Base-by-base conservation (phyloP, 2,113 vertebrate species). In the Atrichornis clamosus region DNA sequence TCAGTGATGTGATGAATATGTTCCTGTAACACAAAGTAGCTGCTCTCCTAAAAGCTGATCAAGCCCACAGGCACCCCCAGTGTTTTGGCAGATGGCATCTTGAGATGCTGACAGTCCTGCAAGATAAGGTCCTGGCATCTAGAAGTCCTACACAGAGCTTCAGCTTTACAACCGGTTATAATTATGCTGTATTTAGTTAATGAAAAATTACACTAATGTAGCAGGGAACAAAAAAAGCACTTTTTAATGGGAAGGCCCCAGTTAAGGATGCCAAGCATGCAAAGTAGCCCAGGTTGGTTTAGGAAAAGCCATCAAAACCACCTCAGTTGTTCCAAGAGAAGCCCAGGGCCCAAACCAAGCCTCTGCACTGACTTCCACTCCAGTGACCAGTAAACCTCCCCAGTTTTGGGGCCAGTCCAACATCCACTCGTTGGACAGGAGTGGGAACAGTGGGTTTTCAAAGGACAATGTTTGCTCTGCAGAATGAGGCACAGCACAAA, bases 41-140 rank as follows among this genome's bases (percentile, higher is more conserved):
- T 88, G 39, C 55, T 52, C 78, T 75, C 77, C 50, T 14, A 26
- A 21, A 39, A 80, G 49, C 6, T 2, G 50, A 63, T 10, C 15
- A 42, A 47, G 13, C 42, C 47, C 59, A 27, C 53, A 50, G 49
- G 23, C 47, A 72, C 19, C n/a, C 28, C 1, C 0, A 0, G 7
- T 15, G 22, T 47, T 58, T 8, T 74, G 60, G 76, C 59, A 85
- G 75, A 46, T 74, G 67, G n/a, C 88, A 70, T 22, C 46, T 30
- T 22, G 23, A 70, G 81, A 77, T 78, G 68, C 42, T 35, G 47
- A 46, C 62, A 79, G 65, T 26, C 59, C 85, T 72, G 58, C 58
- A 56, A 24, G 58, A 41, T 10, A 56, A 85, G 1, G 0, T 15
- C 50, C 79, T 32, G 22, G 32, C 11, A 13, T 4, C 22, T 33